Percentiles rank a stretch among this genome's conserved stretches.
phyloP scores from a whole-genome alignment of 2,113 vertebrate genomes.

The Bujurquina vittata region DNA sequence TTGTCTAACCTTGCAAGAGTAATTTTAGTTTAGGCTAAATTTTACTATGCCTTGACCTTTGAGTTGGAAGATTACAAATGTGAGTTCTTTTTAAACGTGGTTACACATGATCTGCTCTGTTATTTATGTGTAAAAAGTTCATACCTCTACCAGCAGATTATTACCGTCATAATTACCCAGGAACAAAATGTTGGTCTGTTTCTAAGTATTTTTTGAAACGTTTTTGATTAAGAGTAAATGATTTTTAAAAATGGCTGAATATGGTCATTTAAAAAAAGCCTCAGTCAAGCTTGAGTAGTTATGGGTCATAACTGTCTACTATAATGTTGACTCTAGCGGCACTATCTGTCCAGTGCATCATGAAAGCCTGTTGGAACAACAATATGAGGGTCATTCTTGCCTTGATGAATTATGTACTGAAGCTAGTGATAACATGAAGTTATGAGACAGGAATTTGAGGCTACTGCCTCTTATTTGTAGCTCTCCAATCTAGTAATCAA shows the following conservation, averaged over 20 bases:
- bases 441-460: not conserved
- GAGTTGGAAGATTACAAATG: too few relatives aligned
- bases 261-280: not conserved
- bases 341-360: not conserved
- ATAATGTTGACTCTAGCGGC: not conserved
- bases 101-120: too few relatives aligned
- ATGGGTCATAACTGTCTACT: too few relatives aligned
- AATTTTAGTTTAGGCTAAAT: too few relatives aligned
- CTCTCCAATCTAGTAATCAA: constrained; percentile 17
- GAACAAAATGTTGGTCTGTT: not conserved
- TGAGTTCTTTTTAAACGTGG: too few relatives aligned
- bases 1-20: too few relatives aligned
- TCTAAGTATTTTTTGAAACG: not conserved
- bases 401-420: constrained; percentile 4
- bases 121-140: too few relatives aligned
- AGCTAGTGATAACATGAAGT: not conserved
- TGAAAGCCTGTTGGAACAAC: not conserved
- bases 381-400: not conserved
- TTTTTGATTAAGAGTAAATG: not conserved
- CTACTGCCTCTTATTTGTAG: constrained; percentile 12
- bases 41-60: too few relatives aligned
- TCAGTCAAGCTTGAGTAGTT: not conserved
- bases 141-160: too few relatives aligned
- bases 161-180: not conserved
- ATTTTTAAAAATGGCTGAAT: not conserved